A percentile compares a stretch with the other conserved stretches of the same genome.
phyloP scores from a whole-genome alignment of 2,888 invertebrate genomes.

The Leucophora obtusa region DNA sequence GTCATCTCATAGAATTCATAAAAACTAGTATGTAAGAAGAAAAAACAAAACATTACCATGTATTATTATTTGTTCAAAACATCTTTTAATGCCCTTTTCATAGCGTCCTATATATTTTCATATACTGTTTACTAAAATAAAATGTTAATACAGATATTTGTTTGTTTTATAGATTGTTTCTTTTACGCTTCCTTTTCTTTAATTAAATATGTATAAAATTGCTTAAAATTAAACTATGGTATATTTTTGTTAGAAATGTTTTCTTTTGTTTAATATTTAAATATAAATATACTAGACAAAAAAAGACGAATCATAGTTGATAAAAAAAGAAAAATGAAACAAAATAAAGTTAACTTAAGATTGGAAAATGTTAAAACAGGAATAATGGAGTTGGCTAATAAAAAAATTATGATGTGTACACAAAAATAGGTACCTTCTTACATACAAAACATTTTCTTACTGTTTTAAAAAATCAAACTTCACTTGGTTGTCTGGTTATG shows the following conservation, averaged over 20 bases:
- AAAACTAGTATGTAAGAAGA: too few species aligned
- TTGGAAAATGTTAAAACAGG: conserved; percentile 3
- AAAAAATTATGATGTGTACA: conserved; percentile 12
- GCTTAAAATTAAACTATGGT: conserved; percentile 54
- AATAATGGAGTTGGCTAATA: conserved; percentile 4
- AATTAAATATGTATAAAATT: conserved; percentile 34
- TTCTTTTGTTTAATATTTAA: conserved; percentile 33
- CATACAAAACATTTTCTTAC: conserved; percentile 30
- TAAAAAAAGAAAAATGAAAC: conserved; percentile 26
- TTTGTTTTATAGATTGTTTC: neutral
- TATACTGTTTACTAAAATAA: conserved; percentile 21
- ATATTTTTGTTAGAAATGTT: conserved; percentile 39
- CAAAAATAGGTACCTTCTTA: conserved; percentile 31
- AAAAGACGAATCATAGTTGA: conserved; percentile 22
- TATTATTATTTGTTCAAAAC: neutral
- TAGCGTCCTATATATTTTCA: neutral
- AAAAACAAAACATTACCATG: neutral
- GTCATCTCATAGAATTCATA: conserved; percentile 24
- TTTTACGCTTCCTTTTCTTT: conserved; percentile 30
- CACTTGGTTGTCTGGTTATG: conserved; percentile 7
- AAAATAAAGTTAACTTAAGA: conserved; percentile 6
- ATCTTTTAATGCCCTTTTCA: neutral
- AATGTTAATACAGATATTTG: conserved; percentile 12
- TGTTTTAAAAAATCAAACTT: conserved; percentile 1
- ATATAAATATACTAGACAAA: conserved; percentile 56